These are phyloP conservation scores for Desmodus rotundus DNA, from an alignment of 2,113 vertebrate species.

Conservation along the genomic window DNA sequence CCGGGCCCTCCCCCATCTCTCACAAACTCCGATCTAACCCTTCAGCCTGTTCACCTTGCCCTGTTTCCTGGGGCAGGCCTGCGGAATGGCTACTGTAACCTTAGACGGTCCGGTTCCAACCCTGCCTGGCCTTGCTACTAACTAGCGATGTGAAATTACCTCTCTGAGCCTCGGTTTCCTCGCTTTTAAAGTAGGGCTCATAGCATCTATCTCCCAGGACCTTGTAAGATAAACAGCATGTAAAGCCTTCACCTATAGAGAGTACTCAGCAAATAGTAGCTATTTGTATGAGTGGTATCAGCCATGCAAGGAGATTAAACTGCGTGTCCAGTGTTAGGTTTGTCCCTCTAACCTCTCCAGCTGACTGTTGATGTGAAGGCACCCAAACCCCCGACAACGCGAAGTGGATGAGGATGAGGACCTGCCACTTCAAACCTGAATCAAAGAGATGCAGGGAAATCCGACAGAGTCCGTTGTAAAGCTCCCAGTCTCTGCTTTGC, in stretches of 20 bases:
- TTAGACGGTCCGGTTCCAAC: background rate
- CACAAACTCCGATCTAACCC: background rate
- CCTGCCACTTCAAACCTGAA: background rate
- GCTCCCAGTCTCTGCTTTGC: background rate
- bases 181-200: conserved; percentile 3
- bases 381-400: background rate
- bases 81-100: background rate
- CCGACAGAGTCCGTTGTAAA: background rate
- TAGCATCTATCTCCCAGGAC: background rate
- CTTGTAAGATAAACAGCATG: background rate
- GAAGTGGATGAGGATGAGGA: background rate
- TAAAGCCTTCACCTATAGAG: background rate
- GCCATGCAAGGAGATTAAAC: background rate
- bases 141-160: background rate
- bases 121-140: background rate
- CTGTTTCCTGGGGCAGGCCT: background rate
- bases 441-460: background rate
- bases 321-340: background rate
- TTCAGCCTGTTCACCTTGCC: background rate
- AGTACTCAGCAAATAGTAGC: background rate
- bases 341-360: background rate
- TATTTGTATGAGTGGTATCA: background rate
- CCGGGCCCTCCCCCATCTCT: background rate
- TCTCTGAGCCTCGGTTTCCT: background rate
- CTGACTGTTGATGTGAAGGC: background rate